phyloP scores from a whole-genome alignment of 2,888 invertebrate genomes.

The Norana najaformis region DNA sequence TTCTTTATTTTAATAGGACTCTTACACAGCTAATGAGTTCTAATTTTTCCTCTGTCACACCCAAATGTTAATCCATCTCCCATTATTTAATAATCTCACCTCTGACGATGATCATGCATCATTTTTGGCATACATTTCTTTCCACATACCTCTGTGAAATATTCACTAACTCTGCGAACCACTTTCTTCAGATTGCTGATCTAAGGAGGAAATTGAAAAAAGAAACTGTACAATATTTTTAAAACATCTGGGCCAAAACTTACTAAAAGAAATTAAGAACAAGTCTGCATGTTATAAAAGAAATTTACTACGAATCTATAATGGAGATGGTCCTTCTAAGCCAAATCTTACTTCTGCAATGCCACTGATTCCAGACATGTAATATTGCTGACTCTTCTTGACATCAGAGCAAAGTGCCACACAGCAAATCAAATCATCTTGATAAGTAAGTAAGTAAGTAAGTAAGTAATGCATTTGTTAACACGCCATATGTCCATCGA shows the following conservation, averaged over 20 bases:
- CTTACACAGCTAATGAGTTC: no score
- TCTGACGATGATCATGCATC: no score
- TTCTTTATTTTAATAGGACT: no score
- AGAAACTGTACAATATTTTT: background rate
- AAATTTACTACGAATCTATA: background rate
- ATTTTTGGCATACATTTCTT: background rate
- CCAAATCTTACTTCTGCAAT: background rate
- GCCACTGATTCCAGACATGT: no score
- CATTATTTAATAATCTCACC: no score
- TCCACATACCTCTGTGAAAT: background rate
- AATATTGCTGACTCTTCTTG: background rate
- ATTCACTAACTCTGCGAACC: conserved; percentile 4
- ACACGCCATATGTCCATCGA: no score
- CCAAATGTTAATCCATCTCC: no score
- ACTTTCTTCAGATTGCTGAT: conserved; percentile 13
- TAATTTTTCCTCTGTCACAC: no score
- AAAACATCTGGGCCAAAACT: background rate
- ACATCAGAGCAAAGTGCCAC: no score
- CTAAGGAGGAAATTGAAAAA: background rate
- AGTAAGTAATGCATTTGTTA: no score
- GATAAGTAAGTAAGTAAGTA: no score
- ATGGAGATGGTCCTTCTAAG: background rate
- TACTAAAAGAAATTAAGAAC: background rate
- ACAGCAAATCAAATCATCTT: no score
- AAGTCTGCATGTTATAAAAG: background rate